These are phyloP conservation scores for Apodemia duryi DNA, from an alignment of 2,888 invertebrate species.

Conservation along the genomic window DNA sequence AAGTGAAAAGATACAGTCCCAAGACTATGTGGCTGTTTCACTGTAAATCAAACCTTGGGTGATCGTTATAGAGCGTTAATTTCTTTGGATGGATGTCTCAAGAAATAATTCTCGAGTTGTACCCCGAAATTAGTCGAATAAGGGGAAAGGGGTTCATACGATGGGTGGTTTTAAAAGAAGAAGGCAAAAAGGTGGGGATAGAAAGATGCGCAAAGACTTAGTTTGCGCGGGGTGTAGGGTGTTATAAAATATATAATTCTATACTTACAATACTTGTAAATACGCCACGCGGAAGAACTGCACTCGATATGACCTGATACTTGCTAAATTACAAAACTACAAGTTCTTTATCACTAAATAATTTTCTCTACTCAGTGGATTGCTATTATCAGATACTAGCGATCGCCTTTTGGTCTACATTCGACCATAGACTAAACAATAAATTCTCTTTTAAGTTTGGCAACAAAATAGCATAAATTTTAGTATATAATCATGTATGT, in stretches of 20 bases:
- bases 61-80: constrained; percentile 43
- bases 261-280: constrained; percentile 80
- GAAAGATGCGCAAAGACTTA: constrained; percentile 80
- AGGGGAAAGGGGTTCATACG: constrained; percentile 77
- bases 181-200: constrained; percentile 78
- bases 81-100: constrained; percentile 46
- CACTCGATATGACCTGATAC: constrained; percentile 45
- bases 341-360: neutral
- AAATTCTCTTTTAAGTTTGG: too few relatives aligned
- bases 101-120: constrained; percentile 79
- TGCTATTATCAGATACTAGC: too few relatives aligned
- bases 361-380: neutral
- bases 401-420: too few relatives aligned
- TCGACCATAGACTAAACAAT: too few relatives aligned
- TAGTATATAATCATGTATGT: too few relatives aligned
- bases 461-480: too few relatives aligned
- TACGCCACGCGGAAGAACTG: constrained; percentile 75
- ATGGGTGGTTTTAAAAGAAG: constrained; percentile 79
- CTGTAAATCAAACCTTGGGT: constrained; percentile 44
- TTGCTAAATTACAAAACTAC: constrained; percentile 30
- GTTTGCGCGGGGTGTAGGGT: constrained; percentile 70
- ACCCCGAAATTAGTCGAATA: constrained; percentile 80
- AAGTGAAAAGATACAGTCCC: constrained; percentile 79
- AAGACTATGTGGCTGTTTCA: constrained; percentile 57
- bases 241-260: constrained; percentile 80